Evolutionary conservation across 2,888 invertebrate genomes (phyloP), one percentile per base, ranked within the genome.

Genomic region (Aleiodes alternator): DNA sequence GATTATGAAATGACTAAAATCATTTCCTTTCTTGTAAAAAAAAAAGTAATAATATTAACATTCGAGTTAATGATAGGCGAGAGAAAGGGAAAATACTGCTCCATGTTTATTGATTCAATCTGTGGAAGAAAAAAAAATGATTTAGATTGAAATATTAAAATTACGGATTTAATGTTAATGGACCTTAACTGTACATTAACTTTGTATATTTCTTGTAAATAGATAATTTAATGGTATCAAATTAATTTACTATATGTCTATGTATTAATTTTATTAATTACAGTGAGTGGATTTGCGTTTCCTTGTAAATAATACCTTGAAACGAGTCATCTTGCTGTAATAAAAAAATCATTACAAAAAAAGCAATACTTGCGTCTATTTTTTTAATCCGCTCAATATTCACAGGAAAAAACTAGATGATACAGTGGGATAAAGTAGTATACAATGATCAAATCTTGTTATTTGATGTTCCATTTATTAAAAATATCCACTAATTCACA

Each of bases 401-500:
- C 12, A 31, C 12, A 31, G 57, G n/a, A 23, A 55, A 23, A 55
- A 59, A n/a, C 4, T 31, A 29, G 11, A n/a, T n/a, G n/a, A n/a
- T 66, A 48, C 9, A 50, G 48, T 14, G 34, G 16, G 56, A 38
- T n/a, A 12, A 57, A 69, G 12, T 12, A 69, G 31, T 53, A 43
- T 0, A 38, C 48, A 34, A 14, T 38, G 16, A 38, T 76, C 55
- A 56, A 43, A 76, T 53, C 57, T 53, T 77, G 69, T 82, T 76
- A 82, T 84, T 85, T 84, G 79, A 85, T 83, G 83, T 84, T 88
- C 88, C 87, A 88, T 89, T 88, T 88, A 88, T 89, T 88, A 89
- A 89, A 89, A 89, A 89, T 89, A 89, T 88, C 83, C 87, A 85
- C 84, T 88, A 87, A 85, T 87, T 87, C 86, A 87, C 84, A 86